A percentile compares a stretch with the other conserved stretches of the same genome.
Conservation (phyloP, 2,797 vertebrate species). For the Petrocephalus sullivani region DNA sequence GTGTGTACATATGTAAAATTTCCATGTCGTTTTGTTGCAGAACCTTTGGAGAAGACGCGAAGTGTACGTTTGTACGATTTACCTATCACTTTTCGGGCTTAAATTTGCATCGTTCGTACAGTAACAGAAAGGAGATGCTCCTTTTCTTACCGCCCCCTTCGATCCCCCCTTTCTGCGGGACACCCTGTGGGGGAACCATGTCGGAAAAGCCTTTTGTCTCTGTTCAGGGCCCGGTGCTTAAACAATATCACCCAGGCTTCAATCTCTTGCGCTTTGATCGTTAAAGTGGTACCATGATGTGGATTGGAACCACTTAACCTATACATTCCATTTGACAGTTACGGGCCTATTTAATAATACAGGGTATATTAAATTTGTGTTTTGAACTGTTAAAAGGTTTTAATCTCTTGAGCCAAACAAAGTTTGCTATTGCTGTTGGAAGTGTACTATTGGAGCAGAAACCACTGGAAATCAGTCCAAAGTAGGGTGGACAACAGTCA, state of each 20-base stretch:
- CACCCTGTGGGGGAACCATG: neutral
- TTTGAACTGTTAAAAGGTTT: neutral
- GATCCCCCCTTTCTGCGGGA: neutral
- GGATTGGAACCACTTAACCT: neutral
- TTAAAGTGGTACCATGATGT: neutral
- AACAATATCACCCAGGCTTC: neutral
- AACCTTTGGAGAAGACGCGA: neutral
- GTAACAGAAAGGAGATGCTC: neutral
- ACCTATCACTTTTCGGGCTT: neutral
- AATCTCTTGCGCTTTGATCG: neutral
- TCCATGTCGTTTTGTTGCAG: neutral
- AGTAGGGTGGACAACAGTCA: neutral
- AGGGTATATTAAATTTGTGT: neutral
- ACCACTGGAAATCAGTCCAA: neutral
- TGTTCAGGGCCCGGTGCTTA: neutral
- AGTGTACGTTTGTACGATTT: neutral
- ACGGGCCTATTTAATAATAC: neutral
- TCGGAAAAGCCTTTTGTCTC: neutral
- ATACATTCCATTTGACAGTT: neutral
- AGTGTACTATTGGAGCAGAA: neutral
- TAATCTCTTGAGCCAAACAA: neutral
- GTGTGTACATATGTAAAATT: neutral
- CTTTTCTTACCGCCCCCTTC: neutral
- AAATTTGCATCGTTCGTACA: neutral
- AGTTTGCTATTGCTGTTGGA: neutral